Percentiles rank a stretch among this genome's conserved stretches.
Conservation (phyloP, 2,888 invertebrate genomes). For the Zygogramma bicolorata region DNA sequence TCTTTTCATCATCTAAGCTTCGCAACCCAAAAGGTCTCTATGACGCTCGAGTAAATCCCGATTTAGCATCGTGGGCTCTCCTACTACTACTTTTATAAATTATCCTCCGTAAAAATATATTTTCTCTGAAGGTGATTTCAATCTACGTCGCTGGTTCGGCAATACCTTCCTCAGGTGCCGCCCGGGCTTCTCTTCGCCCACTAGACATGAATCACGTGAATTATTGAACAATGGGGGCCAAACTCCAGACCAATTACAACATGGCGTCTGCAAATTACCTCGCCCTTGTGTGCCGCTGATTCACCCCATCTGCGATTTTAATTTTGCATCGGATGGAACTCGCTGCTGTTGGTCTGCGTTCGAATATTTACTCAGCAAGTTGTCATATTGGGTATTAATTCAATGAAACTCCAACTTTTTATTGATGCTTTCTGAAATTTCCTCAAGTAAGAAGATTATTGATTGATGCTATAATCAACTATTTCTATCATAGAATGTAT, state of each 20-base stretch:
- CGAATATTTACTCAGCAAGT: slow-evolving; percentile 28
- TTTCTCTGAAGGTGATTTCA: too few species aligned
- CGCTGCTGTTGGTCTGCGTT: slow-evolving; percentile 30
- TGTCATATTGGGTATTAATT: neutral
- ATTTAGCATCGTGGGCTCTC: too few species aligned
- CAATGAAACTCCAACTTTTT: too few species aligned
- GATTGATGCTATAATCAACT: too few species aligned
- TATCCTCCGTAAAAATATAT: neutral
- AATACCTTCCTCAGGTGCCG: slow-evolving; percentile 55
- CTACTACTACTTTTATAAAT: too few species aligned
- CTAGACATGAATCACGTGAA: slow-evolving; percentile 62
- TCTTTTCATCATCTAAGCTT: too few species aligned
- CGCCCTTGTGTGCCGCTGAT: slow-evolving; percentile 49
- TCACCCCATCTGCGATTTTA: slow-evolving; percentile 58
- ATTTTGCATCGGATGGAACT: slow-evolving; percentile 52
- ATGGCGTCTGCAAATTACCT: slow-evolving; percentile 57
- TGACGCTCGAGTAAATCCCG: too few species aligned
- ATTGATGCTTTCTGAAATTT: too few species aligned
- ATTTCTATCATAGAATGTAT: too few species aligned
- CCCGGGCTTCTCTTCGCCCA: slow-evolving; percentile 57
- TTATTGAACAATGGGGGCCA: slow-evolving; percentile 64
- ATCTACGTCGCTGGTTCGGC: neutral
- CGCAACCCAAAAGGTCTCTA: too few species aligned
- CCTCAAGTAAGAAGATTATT: too few species aligned
- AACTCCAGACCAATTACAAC: slow-evolving; percentile 60